phyloP scores from a whole-genome alignment of 2,113 vertebrate genomes.

The Tyto alba region DNA sequence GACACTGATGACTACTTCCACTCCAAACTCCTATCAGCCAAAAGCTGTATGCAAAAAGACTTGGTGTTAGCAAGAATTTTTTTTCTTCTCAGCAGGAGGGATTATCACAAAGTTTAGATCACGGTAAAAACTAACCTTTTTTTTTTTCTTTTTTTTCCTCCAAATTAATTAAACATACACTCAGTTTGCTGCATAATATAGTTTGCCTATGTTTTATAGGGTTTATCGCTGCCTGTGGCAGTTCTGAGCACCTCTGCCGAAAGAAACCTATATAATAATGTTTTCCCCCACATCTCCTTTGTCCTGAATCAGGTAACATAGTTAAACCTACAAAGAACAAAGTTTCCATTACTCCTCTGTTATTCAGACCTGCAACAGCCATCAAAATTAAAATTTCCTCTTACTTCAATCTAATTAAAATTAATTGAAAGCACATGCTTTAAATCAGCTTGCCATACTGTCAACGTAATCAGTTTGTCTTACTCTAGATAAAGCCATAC shows the following conservation, averaged over 20 bases:
- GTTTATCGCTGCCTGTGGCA: not conserved
- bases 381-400: constrained; percentile 43
- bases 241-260: not conserved
- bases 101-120: not conserved
- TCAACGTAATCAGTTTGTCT: constrained; percentile 44
- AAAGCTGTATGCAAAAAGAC: constrained; percentile 40
- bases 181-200: not conserved
- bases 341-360: not conserved
- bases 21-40: constrained; percentile 15
- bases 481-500: constrained; percentile 12
- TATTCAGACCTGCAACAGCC: not conserved
- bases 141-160: not conserved
- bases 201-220: not conserved
- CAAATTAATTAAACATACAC: not conserved
- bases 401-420: constrained; percentile 44
- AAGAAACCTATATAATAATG: not conserved
- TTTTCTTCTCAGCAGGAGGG: not conserved
- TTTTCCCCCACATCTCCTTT: constrained; percentile 15
- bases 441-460: not conserved
- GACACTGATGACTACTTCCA: not conserved
- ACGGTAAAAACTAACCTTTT: not conserved
- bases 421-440: constrained; percentile 28
- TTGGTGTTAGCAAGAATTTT: not conserved
- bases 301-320: not conserved
- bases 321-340: constrained; percentile 4